phyloP scores from a whole-genome alignment of 2,797 vertebrate genomes.

The Pangasius sanitwongsei region DNA sequence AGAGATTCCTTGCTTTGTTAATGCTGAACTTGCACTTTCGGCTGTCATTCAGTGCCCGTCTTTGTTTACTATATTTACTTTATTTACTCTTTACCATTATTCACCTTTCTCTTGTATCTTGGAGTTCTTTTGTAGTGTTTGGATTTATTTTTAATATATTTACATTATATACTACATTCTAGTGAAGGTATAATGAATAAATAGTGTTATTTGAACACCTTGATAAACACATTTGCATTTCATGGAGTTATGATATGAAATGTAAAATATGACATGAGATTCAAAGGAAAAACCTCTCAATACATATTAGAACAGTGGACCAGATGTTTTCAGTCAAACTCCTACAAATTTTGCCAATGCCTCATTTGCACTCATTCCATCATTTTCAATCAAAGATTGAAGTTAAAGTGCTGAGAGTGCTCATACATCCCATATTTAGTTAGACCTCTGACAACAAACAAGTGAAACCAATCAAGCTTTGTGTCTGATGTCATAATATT shows the following conservation, averaged over 20 bases:
- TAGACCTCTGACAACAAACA: slow-evolving; percentile 37
- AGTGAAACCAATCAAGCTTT: slow-evolving; percentile 45
- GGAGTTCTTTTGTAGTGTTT: background rate
- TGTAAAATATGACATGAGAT: background rate
- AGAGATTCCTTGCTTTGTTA: slow-evolving; percentile 12
- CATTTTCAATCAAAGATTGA: slow-evolving; percentile 32
- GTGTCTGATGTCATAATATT: slow-evolving; percentile 41
- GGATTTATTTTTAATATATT: background rate
- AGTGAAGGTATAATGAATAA: background rate
- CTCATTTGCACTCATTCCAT: slow-evolving; percentile 28
- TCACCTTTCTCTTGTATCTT: background rate
- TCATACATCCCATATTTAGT: slow-evolving; percentile 24
- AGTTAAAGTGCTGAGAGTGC: slow-evolving; percentile 9
- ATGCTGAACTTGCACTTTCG: background rate
- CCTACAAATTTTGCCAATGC: slow-evolving; percentile 21
- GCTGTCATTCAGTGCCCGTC: background rate
- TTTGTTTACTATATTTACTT: background rate
- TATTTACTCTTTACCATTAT: background rate
- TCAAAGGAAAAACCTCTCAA: slow-evolving; percentile 13
- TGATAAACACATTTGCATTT: background rate
- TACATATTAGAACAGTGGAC: background rate
- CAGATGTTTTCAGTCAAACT: slow-evolving; percentile 7
- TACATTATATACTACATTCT: background rate
- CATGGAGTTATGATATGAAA: slow-evolving; percentile 9
- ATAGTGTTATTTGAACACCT: slow-evolving; percentile 1